phyloP scores from a whole-genome alignment of 2,888 invertebrate species.

The Dilophus febrilis region DNA sequence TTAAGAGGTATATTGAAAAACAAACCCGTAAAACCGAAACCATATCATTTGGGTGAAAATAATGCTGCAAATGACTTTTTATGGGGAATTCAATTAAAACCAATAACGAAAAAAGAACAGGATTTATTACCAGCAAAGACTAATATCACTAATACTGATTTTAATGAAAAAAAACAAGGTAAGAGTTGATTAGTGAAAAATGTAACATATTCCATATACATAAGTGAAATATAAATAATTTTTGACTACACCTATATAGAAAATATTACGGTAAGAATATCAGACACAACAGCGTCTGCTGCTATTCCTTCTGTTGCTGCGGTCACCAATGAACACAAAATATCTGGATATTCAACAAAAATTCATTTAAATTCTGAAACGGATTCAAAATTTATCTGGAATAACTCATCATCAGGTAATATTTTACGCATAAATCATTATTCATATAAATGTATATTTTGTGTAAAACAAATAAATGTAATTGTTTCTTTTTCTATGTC shows the following conservation, averaged over 20 bases:
- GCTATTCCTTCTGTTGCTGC: constrained; percentile 35
- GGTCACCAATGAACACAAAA: constrained; percentile 29
- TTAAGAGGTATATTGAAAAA: constrained; percentile 58
- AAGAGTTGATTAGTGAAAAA: too few relatives aligned
- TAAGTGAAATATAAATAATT: too few relatives aligned
- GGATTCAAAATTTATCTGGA: constrained; percentile 17
- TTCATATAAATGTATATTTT: neutral
- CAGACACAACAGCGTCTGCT: constrained; percentile 17
- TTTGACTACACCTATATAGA: too few relatives aligned
- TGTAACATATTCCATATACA: too few relatives aligned
- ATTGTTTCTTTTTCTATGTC: too few relatives aligned
- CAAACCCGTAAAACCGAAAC: constrained; percentile 54
- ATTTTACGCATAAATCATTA: neutral
- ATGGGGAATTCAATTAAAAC: constrained; percentile 36
- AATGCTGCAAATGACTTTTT: constrained; percentile 31
- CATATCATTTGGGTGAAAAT: constrained; percentile 55
- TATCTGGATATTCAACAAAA: constrained; percentile 38
- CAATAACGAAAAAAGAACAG: constrained; percentile 20
- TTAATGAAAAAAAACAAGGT: constrained; percentile 14
- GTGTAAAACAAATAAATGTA: too few relatives aligned
- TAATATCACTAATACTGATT: too few relatives aligned
- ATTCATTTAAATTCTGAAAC: constrained; percentile 33
- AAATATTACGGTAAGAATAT: constrained; percentile 9
- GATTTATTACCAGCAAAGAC: constrained; percentile 10
- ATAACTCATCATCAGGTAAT: constrained; percentile 11